A percentile compares a stretch with the other conserved stretches of the same genome.
Evolutionary conservation across 1,140 invertebrate species (phyloP).

Genomic region (Drosophila pandora): DNA sequence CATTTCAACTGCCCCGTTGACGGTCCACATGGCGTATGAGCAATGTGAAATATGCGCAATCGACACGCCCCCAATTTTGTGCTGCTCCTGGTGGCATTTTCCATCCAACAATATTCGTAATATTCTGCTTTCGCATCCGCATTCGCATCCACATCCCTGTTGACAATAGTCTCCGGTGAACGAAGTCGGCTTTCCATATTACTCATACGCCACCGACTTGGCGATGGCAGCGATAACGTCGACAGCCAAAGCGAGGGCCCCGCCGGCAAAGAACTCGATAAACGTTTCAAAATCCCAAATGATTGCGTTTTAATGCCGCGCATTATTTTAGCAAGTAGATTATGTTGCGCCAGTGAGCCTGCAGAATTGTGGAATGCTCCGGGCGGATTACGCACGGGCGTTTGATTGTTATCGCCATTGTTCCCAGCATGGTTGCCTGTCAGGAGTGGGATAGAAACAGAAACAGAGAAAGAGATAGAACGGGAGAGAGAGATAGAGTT

Average conservation of each 20-base stretch:
- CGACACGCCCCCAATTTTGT: conserved; percentile 50
- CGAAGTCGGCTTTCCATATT: conserved; percentile 63
- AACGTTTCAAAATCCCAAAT: conserved; percentile 84
- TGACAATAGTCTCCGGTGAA: conserved; percentile 71
- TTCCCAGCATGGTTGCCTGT: conserved; percentile 76
- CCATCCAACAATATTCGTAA: conserved; percentile 22
- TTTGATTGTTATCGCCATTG: conserved; percentile 83
- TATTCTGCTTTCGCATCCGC: not conserved
- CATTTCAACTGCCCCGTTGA: conserved; percentile 39
- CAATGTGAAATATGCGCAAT: conserved; percentile 70
- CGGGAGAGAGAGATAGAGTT: not conserved
- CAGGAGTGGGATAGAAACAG: conserved; percentile 5
- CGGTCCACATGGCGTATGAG: conserved; percentile 67
- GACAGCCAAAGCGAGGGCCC: conserved; percentile 44
- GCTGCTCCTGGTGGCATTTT: conserved; percentile 17
- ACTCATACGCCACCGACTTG: conserved; percentile 74
- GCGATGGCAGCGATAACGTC: conserved; percentile 29
- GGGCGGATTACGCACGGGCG: conserved; percentile 83
- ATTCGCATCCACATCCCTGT: conserved; percentile 32
- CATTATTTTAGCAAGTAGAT: conserved; percentile 83
- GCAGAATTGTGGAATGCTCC: conserved; percentile 84
- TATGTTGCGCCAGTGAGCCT: conserved; percentile 82
- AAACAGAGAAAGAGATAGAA: not conserved
- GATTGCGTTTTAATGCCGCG: conserved; percentile 84
- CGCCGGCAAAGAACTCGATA: conserved; percentile 77